Conservation (phyloP, 2,113 vertebrate species). For the Mus pahari region DNA sequence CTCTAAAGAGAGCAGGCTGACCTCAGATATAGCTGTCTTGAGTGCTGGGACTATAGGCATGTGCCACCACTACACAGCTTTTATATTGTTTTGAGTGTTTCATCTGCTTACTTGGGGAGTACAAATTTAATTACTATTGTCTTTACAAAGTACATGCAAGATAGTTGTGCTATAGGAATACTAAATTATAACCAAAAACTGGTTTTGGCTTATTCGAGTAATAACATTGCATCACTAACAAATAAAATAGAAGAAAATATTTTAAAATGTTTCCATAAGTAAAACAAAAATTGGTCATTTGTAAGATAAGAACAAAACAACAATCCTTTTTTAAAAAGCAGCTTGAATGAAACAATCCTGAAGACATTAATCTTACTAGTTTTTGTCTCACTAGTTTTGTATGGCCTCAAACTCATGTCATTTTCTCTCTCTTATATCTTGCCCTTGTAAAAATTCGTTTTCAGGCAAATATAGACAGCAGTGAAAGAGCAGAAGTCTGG, state of each 20-base stretch:
- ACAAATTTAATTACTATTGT: slow-evolving; percentile 58
- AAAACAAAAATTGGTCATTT: slow-evolving; percentile 62
- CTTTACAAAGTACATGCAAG: slow-evolving; percentile 65
- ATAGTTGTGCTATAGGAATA: slow-evolving; percentile 68
- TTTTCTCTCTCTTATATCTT: slow-evolving; percentile 57
- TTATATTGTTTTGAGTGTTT: slow-evolving; percentile 55
- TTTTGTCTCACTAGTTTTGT: slow-evolving; percentile 42
- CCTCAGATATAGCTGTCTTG: too few relatives aligned
- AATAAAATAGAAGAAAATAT: slow-evolving; percentile 64
- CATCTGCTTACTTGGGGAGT: slow-evolving; percentile 45
- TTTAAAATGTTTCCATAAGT: slow-evolving; percentile 55
- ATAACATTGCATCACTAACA: slow-evolving; percentile 46
- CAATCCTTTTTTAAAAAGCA: slow-evolving; percentile 54
- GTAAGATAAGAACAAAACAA: slow-evolving; percentile 52
- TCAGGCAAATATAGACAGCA: slow-evolving; percentile 51
- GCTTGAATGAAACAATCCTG: slow-evolving; percentile 30
- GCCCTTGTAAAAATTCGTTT: slow-evolving; percentile 54
- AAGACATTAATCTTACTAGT: slow-evolving; percentile 48
- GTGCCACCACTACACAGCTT: background rate
- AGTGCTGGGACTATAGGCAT: background rate
- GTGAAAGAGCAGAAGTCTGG: background rate
- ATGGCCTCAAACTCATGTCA: slow-evolving; percentile 44
- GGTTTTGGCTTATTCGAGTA: slow-evolving; percentile 47
- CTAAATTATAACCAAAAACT: slow-evolving; percentile 60
- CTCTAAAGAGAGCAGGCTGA: background rate